Percentiles rank a stretch among this genome's conserved stretches.
phyloP scores from a whole-genome alignment of 1,140 invertebrate species.

The Panagrolaimus sp. region DNA sequence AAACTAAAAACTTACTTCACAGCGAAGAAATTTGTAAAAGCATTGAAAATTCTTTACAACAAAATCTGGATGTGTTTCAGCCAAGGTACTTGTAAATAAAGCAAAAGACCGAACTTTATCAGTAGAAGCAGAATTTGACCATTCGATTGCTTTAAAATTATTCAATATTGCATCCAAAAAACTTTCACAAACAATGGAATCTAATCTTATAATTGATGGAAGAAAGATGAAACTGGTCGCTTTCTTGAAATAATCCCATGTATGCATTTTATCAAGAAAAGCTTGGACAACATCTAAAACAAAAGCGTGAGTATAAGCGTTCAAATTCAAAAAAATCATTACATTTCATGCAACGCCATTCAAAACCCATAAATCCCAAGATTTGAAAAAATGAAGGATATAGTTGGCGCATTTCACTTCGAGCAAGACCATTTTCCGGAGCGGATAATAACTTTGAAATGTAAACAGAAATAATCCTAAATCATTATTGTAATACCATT shows the following conservation, averaged over 20 bases:
- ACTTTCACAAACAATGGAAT: not conserved
- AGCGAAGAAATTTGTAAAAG: not conserved
- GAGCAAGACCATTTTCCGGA: not conserved
- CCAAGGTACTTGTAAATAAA: not conserved
- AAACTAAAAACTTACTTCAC: not conserved
- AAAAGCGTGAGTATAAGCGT: not conserved
- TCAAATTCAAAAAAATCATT: not conserved
- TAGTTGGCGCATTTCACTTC: slow-evolving; percentile 1
- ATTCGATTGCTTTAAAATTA: not conserved
- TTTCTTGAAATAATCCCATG: slow-evolving; percentile 9
- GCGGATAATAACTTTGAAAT: slow-evolving; percentile 9
- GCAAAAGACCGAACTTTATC: not conserved
- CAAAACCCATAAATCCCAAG: not conserved
- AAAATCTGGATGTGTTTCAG: not conserved
- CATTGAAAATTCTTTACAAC: not conserved
- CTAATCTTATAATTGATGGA: not conserved
- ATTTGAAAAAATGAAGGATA: not conserved
- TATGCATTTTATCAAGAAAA: not conserved
- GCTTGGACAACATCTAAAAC: not conserved
- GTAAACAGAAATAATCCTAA: too few species aligned
- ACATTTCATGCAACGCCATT: not conserved
- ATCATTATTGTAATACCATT: too few species aligned
- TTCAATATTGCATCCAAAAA: not conserved
- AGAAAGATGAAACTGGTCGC: not conserved
- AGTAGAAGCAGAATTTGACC: not conserved